These are phyloP conservation scores for Cremastobaeus sp. DNA, from an alignment of 2,888 invertebrate species.

Conservation along the genomic window DNA sequence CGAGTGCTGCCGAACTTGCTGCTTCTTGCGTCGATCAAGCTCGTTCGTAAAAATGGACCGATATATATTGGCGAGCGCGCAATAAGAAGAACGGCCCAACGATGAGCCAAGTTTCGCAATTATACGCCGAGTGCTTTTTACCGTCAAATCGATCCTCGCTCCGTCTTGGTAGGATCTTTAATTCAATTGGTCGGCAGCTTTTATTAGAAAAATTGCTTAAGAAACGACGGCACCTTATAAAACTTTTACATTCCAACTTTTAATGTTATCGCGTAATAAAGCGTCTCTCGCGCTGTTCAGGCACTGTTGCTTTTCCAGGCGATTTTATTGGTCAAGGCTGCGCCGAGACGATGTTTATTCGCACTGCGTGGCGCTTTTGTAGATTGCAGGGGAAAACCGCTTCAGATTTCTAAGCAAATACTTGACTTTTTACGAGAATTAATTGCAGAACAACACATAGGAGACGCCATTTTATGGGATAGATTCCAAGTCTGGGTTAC, in stretches of 20 bases:
- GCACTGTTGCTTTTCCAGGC: too few species aligned
- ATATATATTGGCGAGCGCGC: conserved; percentile 11
- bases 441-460: too few species aligned
- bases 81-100: background rate
- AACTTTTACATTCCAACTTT: conserved; percentile 30
- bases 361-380: background rate
- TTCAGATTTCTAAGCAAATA: too few species aligned
- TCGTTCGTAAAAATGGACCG: conserved; percentile 14
- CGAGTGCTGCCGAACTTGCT: conserved; percentile 9
- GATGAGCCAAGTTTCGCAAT: conserved; percentile 27
- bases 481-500: too few species aligned
- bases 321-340: background rate
- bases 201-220: conserved; percentile 37
- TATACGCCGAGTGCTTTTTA: conserved; percentile 38
- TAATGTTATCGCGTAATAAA: conserved; percentile 13
- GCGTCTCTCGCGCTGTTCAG: background rate
- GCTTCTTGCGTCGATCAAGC: conserved; percentile 5
- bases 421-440: too few species aligned
- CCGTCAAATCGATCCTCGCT: conserved; percentile 11
- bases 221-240: conserved; percentile 17
- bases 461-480: too few species aligned
- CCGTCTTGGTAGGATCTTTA: conserved; percentile 34
- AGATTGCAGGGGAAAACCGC: background rate
- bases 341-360: background rate
- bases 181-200: conserved; percentile 39